These are phyloP conservation scores for Epizoanthus scotinus DNA, from an alignment of 92 coral and sea anemone genomes.

Conservation along the genomic window DNA sequence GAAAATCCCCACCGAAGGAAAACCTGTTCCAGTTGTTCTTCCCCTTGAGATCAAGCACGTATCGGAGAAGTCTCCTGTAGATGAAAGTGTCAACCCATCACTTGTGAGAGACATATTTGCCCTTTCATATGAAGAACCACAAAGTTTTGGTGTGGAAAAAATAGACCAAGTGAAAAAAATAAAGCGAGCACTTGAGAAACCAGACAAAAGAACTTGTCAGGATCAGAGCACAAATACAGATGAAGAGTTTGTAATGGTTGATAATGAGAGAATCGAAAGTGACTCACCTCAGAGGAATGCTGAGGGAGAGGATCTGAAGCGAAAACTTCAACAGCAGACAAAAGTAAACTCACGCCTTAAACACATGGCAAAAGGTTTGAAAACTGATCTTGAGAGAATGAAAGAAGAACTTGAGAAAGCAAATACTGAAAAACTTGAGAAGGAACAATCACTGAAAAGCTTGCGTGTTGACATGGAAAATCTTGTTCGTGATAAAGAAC, in stretches of 20 bases:
- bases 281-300: neutral
- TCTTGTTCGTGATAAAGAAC: constrained; percentile 70
- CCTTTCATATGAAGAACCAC: constrained; percentile 65
- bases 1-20: constrained; percentile 55
- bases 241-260: neutral
- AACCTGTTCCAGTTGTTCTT: constrained; percentile 54
- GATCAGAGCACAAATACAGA: constrained; percentile 34
- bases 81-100: constrained; percentile 48
- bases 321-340: constrained; percentile 54
- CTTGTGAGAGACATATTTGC: constrained; percentile 54
- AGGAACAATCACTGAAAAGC: constrained; percentile 63
- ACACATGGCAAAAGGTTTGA: constrained; percentile 59
- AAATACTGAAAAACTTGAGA: constrained; percentile 54
- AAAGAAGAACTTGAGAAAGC: constrained; percentile 43
- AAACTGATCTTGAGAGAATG: constrained; percentile 47
- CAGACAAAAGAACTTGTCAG: constrained; percentile 29
- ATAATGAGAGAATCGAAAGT: constrained; percentile 42
- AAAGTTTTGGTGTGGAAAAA: constrained; percentile 39
- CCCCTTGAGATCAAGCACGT: constrained; percentile 65
- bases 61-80: constrained; percentile 50
- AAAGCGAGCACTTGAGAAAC: constrained; percentile 34
- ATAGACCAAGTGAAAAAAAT: constrained; percentile 32
- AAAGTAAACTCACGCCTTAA: constrained; percentile 60
- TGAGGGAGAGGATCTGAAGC: constrained; percentile 41
- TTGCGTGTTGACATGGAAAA: constrained; percentile 67